A percentile compares a stretch with the other conserved stretches of the same genome.
These are phyloP conservation scores for Atrichornis clamosus DNA, from an alignment of 2,113 vertebrate species.

Conservation along the genomic window DNA sequence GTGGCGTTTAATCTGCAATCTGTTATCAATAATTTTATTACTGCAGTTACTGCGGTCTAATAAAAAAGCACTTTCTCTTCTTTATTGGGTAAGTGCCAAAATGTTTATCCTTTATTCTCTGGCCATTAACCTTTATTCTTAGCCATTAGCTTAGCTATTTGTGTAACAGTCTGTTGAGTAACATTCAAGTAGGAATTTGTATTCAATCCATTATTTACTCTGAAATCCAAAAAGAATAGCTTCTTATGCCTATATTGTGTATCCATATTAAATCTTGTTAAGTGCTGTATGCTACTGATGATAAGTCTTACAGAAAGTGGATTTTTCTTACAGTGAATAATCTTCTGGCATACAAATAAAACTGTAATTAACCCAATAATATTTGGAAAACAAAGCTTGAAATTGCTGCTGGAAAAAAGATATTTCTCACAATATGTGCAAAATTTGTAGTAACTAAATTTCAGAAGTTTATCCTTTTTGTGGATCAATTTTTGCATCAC, in stretches of 20 bases:
- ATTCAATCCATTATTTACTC: conserved; percentile 50
- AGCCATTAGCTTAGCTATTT: conserved; percentile 58
- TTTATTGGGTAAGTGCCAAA: conserved; percentile 61
- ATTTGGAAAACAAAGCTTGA: background rate
- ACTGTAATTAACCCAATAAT: background rate
- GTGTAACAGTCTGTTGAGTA: conserved; percentile 45
- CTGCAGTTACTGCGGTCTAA: conserved; percentile 28
- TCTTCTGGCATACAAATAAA: conserved; percentile 2
- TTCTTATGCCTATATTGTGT: background rate
- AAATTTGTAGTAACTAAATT: background rate
- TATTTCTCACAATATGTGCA: background rate
- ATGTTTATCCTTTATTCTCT: conserved; percentile 60
- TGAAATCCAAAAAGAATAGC: conserved; percentile 2
- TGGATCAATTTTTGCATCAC: background rate
- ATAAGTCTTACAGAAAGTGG: background rate
- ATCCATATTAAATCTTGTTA: conserved; percentile 17
- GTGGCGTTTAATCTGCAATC: conserved; percentile 21
- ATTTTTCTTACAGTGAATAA: background rate
- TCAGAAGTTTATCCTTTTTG: background rate
- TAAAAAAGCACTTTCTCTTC: conserved; percentile 61
- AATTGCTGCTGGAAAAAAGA: background rate
- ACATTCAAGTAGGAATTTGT: conserved; percentile 54
- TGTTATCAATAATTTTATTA: conserved; percentile 66
- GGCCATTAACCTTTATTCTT: conserved; percentile 65
- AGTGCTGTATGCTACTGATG: background rate